Base-by-base conservation (phyloP, 2,113 vertebrate species). In the Plecotus auritus region DNA sequence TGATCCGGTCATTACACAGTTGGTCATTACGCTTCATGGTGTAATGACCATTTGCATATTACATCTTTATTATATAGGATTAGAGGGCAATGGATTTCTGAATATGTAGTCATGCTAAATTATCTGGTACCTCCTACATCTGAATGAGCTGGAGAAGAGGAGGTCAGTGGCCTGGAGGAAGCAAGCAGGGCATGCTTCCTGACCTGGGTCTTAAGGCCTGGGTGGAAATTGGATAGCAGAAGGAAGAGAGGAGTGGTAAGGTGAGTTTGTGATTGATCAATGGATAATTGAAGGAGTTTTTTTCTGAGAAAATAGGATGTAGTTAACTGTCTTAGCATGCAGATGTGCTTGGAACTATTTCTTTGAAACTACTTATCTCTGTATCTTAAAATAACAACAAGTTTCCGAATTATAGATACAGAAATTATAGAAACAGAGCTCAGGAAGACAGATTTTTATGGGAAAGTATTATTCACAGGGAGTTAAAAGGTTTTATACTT, bases 401-500 rank as follows among this genome's bases (percentile, higher is more conserved):
- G 26, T 17, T 74, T 87, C 40, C 42, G 86, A 93, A 96, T 93
- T 96, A 96, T 66, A 95, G 64, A 95, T 94, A 84, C 8, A 95
- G 94, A 96, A 96, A 97, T 97, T 88, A 93, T 91, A 96, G 88
- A 90, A 93, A 93, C 66, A 90, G 86, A 93, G 40, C 78, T 95
- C 47, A 70, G 82, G 73, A 91, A 90, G 86, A 95, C 74, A 90
- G 78, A 89, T 73, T 95, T 95, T 96, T 96, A 93, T 92, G 74
- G 95, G 89, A 95, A 97, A 83, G 64, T 95, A 88, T 94, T 95
- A 95, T 94, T 97, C 88, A 97, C 59, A 74, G 90, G 91, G 86
- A 93, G 82, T 90, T 96, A 95, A 96, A 97, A 96, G 92, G 93
- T 93, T 92, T 96, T 93, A 92, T 95, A 76, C 45, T 97, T 97